Conservation (phyloP, 1,140 invertebrate genomes). For the Hyles euphorbiae region DNA sequence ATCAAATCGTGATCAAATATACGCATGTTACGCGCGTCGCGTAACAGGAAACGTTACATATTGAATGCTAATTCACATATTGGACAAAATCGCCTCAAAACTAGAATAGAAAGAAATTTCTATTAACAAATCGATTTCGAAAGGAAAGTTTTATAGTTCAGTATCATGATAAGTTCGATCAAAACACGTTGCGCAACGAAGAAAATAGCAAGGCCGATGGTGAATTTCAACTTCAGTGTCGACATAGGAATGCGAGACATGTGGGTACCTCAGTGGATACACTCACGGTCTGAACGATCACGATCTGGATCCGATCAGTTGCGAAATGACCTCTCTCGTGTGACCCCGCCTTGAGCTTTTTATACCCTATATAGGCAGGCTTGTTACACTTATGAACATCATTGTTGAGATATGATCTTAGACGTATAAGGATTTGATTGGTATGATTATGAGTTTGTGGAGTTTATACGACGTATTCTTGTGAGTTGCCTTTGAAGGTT, state of each 20-base stretch:
- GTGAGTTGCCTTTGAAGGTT: not conserved
- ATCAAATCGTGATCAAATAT: too few relatives aligned
- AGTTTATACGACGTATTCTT: not conserved
- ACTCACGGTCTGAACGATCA: constrained; percentile 53
- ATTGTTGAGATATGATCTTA: too few relatives aligned
- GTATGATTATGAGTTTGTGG: too few relatives aligned
- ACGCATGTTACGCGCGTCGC: not conserved
- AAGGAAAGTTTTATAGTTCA: constrained; percentile 15
- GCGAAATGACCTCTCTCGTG: constrained; percentile 5
- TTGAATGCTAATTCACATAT: constrained; percentile 3
- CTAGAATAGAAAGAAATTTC: constrained; percentile 11
- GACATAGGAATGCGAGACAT: constrained; percentile 27
- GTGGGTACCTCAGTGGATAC: constrained; percentile 26
- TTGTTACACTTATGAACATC: too few relatives aligned
- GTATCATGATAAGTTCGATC: constrained; percentile 7
- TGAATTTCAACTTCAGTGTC: constrained; percentile 16
- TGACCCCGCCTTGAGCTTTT: not conserved
- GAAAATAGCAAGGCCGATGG: constrained; percentile 7
- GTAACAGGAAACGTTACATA: constrained; percentile 8
- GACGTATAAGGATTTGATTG: too few relatives aligned
- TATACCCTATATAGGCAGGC: not conserved
- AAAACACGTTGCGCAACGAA: constrained; percentile 11
- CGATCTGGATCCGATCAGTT: constrained; percentile 30
- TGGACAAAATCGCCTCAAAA: not conserved
- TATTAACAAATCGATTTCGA: constrained; percentile 9